Evolutionary conservation across 2,888 invertebrate genomes (phyloP).

Genomic region (Leistus spinibarbis): DNA sequence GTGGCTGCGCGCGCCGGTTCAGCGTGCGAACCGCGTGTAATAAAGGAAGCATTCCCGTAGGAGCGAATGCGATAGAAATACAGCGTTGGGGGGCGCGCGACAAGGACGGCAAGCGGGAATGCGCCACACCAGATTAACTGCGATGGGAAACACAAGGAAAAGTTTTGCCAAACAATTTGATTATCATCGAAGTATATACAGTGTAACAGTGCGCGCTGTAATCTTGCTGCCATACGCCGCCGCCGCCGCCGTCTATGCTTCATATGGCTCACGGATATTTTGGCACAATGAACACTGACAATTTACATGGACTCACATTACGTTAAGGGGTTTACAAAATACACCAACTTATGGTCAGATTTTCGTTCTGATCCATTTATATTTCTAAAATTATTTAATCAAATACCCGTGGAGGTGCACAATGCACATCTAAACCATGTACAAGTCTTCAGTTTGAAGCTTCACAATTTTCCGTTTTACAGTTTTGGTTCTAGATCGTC

Average conservation of each 20-base stretch:
- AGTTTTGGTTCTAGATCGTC: no score
- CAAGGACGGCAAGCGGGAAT: background rate
- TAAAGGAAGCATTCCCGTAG: conserved; percentile 37
- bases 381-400: background rate
- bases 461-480: no score
- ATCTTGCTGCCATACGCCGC: background rate
- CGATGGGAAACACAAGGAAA: conserved; percentile 29
- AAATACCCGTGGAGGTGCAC: no score
- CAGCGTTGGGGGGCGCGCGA: background rate
- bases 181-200: conserved; percentile 33
- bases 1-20: conserved; percentile 23
- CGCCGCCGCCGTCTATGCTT: background rate
- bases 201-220: conserved; percentile 16
- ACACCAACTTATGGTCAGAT: background rate
- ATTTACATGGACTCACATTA: background rate
- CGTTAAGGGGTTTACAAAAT: background rate
- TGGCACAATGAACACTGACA: background rate
- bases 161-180: conserved; percentile 38
- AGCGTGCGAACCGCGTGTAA: conserved; percentile 39
- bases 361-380: background rate
- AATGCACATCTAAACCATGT: no score
- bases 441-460: no score
- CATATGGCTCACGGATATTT: background rate
- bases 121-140: conserved; percentile 30
- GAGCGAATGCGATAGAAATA: background rate